These are phyloP conservation scores for Gerris lacustris DNA, from an alignment of 2,888 invertebrate species.

Conservation along the genomic window DNA sequence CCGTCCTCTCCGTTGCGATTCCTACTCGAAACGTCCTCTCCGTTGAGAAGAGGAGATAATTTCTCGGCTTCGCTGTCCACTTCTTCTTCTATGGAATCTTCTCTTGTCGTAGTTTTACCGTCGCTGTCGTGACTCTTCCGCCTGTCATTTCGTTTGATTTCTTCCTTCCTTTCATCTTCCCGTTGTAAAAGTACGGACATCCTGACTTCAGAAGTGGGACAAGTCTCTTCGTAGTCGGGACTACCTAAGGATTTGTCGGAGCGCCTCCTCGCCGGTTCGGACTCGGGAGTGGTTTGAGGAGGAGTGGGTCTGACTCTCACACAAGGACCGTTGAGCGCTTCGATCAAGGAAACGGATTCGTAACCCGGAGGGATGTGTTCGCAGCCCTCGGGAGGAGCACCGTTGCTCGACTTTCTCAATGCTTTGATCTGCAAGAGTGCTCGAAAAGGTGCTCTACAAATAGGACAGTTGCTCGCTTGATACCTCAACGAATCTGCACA, in stretches of 20 bases:
- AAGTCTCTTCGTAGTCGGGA: slow-evolving; percentile 35
- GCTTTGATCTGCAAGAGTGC: slow-evolving; percentile 92
- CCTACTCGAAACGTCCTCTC: not conserved
- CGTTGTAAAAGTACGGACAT: slow-evolving; percentile 59
- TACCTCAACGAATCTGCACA: slow-evolving; percentile 95
- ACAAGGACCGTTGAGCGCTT: slow-evolving; percentile 88
- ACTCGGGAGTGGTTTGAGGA: slow-evolving; percentile 14
- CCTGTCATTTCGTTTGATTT: slow-evolving; percentile 38
- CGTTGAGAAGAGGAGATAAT: slow-evolving; percentile 55
- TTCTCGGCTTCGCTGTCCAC: slow-evolving; percentile 76
- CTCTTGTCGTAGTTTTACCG: not conserved
- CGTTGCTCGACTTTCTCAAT: slow-evolving; percentile 58
- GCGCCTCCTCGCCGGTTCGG: not conserved
- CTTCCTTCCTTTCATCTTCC: slow-evolving; percentile 41
- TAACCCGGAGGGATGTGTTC: slow-evolving; percentile 86
- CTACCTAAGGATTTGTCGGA: slow-evolving; percentile 45
- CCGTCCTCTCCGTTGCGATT: not conserved
- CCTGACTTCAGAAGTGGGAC: slow-evolving; percentile 45
- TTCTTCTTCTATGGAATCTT: slow-evolving; percentile 46
- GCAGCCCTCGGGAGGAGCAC: slow-evolving; percentile 47
- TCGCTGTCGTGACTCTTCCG: not conserved
- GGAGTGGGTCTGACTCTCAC: slow-evolving; percentile 39
- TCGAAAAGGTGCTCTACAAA: slow-evolving; percentile 95
- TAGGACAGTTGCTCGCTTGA: slow-evolving; percentile 97
- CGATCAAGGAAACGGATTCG: slow-evolving; percentile 85